These are phyloP conservation scores for Doryteuthis pealeii DNA, from an alignment of 1,140 invertebrate species.

Conservation along the genomic window DNA sequence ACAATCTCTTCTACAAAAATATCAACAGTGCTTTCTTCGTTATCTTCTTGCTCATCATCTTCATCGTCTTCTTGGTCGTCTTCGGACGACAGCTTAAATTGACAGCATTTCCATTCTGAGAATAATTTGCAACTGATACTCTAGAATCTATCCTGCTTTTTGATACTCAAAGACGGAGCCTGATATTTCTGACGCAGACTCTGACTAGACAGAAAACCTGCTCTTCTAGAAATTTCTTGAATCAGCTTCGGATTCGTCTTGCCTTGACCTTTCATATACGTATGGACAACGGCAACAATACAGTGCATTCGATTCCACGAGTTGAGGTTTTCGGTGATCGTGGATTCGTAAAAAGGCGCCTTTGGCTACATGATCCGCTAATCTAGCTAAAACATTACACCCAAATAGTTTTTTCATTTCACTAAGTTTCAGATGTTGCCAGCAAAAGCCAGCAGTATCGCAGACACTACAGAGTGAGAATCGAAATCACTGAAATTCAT, in stretches of 20 bases:
- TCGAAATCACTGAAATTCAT: no score
- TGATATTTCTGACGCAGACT: neutral
- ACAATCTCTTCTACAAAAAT: slow-evolving; percentile 22
- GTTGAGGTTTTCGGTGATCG: neutral
- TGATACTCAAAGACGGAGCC: neutral
- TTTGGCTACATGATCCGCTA: no score
- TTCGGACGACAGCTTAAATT: no score
- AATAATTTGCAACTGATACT: neutral
- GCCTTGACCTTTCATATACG: neutral
- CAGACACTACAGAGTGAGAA: no score
- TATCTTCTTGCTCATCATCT: no score
- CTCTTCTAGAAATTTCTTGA: neutral
- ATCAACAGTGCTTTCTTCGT: neutral
- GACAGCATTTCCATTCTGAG: neutral
- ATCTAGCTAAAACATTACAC: no score
- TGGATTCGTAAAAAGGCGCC: neutral
- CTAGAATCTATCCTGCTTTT: neutral
- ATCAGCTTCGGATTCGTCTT: neutral
- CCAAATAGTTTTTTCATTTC: no score
- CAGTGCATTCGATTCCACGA: neutral
- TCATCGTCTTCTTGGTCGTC: no score
- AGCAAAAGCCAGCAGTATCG: no score
- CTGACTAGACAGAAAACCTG: neutral
- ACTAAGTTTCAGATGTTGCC: no score
- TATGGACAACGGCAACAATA: neutral